These are phyloP conservation scores for Saxidomus purpurata DNA, from an alignment of 1,140 invertebrate species.

Conservation along the genomic window DNA sequence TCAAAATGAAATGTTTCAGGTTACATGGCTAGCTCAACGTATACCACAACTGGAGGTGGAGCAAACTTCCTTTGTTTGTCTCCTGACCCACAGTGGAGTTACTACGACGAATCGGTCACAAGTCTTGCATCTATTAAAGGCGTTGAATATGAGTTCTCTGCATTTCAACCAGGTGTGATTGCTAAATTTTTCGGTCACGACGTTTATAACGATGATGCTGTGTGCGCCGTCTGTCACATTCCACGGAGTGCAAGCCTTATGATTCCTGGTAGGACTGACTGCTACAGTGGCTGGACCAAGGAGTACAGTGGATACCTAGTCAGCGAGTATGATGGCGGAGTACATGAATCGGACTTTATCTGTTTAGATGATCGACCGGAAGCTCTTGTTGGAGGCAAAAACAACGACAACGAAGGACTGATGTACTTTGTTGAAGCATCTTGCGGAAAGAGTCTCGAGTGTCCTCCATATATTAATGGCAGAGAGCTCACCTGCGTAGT, in stretches of 20 bases:
- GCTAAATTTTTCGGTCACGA: neutral
- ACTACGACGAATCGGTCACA: neutral
- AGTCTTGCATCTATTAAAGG: neutral
- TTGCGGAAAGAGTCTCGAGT: conserved; percentile 29
- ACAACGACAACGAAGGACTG: neutral
- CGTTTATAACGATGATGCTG: conserved; percentile 40
- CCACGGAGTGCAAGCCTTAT: conserved; percentile 40
- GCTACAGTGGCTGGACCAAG: conserved; percentile 58
- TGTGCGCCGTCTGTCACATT: conserved; percentile 66
- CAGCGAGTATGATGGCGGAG: neutral
- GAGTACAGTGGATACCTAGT: conserved; percentile 66
- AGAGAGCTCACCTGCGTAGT: conserved; percentile 36
- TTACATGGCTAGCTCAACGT: neutral
- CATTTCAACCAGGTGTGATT: too few relatives aligned
- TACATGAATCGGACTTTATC: conserved; percentile 28
- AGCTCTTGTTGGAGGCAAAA: neutral
- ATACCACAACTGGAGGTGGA: neutral
- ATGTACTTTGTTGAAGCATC: conserved; percentile 46
- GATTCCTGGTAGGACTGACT: conserved; percentile 64
- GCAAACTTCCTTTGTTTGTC: conserved; percentile 28
- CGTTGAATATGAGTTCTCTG: conserved; percentile 14
- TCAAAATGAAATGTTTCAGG: neutral
- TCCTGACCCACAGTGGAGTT: conserved; percentile 31
- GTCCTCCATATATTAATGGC: conserved; percentile 60
- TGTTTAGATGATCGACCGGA: conserved; percentile 52